These are phyloP conservation scores for Battus philenor DNA, from an alignment of 1,140 invertebrate genomes.

Conservation along the genomic window DNA sequence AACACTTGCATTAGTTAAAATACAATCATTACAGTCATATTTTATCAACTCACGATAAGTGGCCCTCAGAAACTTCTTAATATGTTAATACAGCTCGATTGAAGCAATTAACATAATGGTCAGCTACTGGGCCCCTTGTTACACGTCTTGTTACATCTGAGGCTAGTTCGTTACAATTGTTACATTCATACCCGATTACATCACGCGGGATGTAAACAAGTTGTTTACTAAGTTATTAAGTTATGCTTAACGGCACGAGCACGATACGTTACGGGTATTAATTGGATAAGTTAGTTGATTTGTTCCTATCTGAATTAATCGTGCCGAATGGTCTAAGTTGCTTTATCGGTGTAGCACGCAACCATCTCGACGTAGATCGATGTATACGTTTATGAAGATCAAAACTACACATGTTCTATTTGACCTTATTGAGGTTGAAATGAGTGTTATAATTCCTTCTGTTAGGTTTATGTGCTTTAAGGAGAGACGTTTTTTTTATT, in stretches of 20 bases:
- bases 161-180: constrained; percentile 1
- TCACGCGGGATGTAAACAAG: not conserved
- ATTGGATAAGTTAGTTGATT: not conserved
- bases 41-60: too few species aligned
- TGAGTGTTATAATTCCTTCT: too few species aligned
- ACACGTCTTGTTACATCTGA: constrained; percentile 7
- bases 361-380: not conserved
- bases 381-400: not conserved
- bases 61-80: constrained; percentile 1
- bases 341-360: too few species aligned
- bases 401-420: not conserved
- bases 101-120: constrained; percentile 1
- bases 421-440: too few species aligned
- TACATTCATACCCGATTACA: not conserved
- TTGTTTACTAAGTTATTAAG: constrained; percentile 6
- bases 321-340: not conserved
- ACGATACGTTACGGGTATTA: not conserved
- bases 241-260: not conserved
- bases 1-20: too few species aligned
- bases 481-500: too few species aligned
- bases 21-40: too few species aligned
- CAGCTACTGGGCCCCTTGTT: not conserved
- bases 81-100: constrained; percentile 8
- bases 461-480: too few species aligned
- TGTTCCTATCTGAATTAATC: not conserved